Conservation (phyloP, 1,140 invertebrate genomes). For the Bombus superbus region DNA sequence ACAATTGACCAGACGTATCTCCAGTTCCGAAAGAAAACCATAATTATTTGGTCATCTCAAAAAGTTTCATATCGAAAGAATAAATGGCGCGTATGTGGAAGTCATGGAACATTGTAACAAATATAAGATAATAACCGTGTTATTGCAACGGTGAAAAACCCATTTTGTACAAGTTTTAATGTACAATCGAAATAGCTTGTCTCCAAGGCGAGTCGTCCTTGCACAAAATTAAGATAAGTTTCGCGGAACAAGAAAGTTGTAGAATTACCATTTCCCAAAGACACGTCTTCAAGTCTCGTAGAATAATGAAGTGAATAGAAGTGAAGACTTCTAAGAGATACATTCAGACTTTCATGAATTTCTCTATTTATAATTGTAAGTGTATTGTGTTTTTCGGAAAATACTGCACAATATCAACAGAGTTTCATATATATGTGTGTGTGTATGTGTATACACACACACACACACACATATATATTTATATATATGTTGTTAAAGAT, state of each 20-base stretch:
- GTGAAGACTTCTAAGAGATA: not conserved
- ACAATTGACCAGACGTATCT: slow-evolving; percentile 77
- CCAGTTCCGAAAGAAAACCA: slow-evolving; percentile 81
- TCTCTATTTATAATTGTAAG: not conserved
- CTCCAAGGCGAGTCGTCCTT: not conserved
- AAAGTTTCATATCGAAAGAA: not conserved
- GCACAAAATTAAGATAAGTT: slow-evolving; percentile 16
- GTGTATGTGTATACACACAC: too few relatives aligned
- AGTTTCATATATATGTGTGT: not conserved
- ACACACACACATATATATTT: not conserved
- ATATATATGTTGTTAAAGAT: not conserved
- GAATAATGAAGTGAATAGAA: not conserved
- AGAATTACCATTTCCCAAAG: not conserved
- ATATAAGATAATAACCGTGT: not conserved
- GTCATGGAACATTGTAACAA: not conserved
- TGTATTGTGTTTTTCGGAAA: too few relatives aligned
- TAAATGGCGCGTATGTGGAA: too few relatives aligned
- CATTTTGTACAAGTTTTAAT: not conserved
- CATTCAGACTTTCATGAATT: not conserved
- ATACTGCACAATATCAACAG: not conserved
- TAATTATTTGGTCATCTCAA: slow-evolving; percentile 50
- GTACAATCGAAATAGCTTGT: not conserved
- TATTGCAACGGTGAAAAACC: not conserved
- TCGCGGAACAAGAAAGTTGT: not conserved
- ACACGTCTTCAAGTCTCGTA: not conserved